Conservation (phyloP, 2,113 vertebrate genomes). For the Silurus glanis region DNA sequence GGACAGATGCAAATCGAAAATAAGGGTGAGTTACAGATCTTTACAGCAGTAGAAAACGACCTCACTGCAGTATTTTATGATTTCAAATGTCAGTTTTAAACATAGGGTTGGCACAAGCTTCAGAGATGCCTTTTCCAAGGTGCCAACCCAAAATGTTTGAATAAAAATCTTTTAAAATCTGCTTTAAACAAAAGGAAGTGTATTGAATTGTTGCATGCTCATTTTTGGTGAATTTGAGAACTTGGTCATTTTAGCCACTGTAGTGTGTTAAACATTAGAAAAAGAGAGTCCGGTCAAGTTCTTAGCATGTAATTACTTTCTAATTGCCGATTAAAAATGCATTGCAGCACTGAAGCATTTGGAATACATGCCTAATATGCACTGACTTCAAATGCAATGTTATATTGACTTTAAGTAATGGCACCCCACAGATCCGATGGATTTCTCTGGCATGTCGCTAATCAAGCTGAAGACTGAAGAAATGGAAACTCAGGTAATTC, state of each 20-base stretch:
- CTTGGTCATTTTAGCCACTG: background rate
- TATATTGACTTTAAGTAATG: background rate
- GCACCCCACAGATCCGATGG: conserved; percentile 80
- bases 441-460: conserved; percentile 90
- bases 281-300: background rate
- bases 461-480: conserved; percentile 96
- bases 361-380: background rate
- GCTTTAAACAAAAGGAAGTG: background rate
- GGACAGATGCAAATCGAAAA: conserved; percentile 88
- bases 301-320: background rate
- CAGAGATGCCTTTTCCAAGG: background rate
- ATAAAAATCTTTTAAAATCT: background rate
- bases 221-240: background rate
- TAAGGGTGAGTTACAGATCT: conserved; percentile 69
- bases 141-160: background rate
- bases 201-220: background rate
- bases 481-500: conserved; percentile 91
- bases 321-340: background rate
- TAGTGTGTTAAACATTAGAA: background rate
- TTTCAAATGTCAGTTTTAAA: background rate
- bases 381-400: background rate
- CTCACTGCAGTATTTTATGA: background rate
- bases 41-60: background rate
- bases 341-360: background rate
- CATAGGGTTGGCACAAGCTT: background rate